Conservation (phyloP, 2,888 invertebrate genomes). For the Vanessa cardui region DNA sequence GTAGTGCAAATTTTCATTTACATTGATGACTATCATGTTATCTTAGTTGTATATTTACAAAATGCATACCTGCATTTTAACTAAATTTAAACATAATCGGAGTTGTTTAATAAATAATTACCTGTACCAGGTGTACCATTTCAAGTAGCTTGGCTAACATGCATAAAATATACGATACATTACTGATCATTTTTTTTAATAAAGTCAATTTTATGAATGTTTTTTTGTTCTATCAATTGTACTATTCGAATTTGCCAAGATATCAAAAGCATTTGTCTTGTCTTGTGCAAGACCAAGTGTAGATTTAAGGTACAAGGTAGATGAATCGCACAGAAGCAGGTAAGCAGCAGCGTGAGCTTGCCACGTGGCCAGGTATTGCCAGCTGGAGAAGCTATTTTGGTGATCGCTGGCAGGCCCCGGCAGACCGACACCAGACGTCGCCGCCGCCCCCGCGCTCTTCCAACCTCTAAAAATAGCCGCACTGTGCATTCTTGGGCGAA, state of each 20-base stretch:
- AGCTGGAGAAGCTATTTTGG: constrained; percentile 82
- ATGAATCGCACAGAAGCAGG: constrained; percentile 28
- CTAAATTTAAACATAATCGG: no score
- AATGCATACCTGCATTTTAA: no score
- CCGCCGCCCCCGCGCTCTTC: constrained; percentile 82
- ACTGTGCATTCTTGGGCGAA: constrained; percentile 82
- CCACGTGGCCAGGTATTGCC: constrained; percentile 81
- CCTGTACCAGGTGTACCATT: no score
- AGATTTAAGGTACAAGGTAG: background rate
- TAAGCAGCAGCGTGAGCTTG: constrained; percentile 49
- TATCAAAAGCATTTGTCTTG: background rate
- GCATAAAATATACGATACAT: background rate
- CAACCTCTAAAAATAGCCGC: constrained; percentile 77
- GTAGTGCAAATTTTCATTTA: background rate
- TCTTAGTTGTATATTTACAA: no score
- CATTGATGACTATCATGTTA: background rate
- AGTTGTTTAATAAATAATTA: no score
- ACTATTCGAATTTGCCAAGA: background rate
- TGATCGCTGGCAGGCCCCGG: constrained; percentile 85
- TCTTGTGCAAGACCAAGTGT: background rate
- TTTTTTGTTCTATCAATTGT: background rate
- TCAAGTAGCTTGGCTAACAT: no score
- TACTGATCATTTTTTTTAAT: background rate
- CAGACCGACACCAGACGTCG: constrained; percentile 83
- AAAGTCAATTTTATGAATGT: no score